Evolutionary conservation across 2,113 vertebrate genomes (phyloP).

Genomic region (Dipodomys spectabilis): DNA sequence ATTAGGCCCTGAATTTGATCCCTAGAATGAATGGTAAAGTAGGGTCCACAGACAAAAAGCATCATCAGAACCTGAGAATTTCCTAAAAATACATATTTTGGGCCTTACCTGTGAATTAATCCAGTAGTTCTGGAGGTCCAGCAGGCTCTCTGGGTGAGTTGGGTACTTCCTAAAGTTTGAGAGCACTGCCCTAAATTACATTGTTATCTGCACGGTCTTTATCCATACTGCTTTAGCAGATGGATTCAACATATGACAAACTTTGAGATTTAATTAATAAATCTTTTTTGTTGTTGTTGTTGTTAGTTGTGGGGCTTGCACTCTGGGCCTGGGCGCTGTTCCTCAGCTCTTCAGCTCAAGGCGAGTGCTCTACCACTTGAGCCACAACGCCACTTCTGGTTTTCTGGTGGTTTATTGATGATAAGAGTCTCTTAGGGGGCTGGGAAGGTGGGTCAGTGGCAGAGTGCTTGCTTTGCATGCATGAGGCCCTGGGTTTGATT

Average conservation of each 20-base stretch:
- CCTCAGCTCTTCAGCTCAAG: too few relatives aligned
- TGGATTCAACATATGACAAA: not conserved
- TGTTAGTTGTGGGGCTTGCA: too few relatives aligned
- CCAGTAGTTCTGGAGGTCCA: not conserved
- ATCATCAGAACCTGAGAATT: not conserved
- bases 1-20: not conserved
- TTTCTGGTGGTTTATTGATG: too few relatives aligned
- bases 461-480: too few relatives aligned
- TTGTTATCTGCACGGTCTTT: not conserved
- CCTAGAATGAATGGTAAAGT: not conserved
- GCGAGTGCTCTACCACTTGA: too few relatives aligned
- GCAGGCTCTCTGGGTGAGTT: not conserved
- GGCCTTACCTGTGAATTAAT: not conserved
- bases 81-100: constrained; percentile 37
- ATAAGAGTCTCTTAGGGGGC: too few relatives aligned
- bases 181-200: not conserved
- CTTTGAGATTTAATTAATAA: not conserved
- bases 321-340: too few relatives aligned
- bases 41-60: not conserved
- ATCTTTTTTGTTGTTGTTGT: not conserved
- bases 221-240: not conserved
- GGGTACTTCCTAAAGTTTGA: not conserved
- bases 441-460: too few relatives aligned
- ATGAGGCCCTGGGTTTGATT: too few relatives aligned
- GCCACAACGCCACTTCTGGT: too few relatives aligned